Evolutionary conservation across 2,113 vertebrate species (phyloP).

Genomic region (Ptychochromis oligacanthus): DNA sequence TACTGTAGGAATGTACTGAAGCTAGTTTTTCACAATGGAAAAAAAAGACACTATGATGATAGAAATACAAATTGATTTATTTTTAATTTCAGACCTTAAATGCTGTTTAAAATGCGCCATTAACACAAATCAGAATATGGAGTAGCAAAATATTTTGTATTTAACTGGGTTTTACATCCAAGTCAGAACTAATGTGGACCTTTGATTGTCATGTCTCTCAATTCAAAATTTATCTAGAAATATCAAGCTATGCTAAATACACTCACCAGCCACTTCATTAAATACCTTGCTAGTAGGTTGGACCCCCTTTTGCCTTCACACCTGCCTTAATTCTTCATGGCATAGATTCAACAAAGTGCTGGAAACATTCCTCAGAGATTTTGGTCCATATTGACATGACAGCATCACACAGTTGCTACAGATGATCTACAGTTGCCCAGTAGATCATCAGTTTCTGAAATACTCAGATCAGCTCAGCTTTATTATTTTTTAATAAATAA

Average conservation of each 20-base stretch:
- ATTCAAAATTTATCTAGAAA: neutral
- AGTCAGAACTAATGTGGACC: too few species aligned
- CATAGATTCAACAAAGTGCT: neutral
- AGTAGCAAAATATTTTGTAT: neutral
- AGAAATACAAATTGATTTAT: too few species aligned
- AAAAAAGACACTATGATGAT: too few species aligned
- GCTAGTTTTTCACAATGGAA: too few species aligned
- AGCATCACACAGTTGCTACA: neutral
- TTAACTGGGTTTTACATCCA: neutral
- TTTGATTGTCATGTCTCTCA: neutral
- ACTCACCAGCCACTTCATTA: too few species aligned
- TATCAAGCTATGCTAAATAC: too few species aligned
- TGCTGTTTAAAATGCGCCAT: neutral
- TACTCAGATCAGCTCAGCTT: too few species aligned
- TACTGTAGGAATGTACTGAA: too few species aligned
- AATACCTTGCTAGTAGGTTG: neutral
- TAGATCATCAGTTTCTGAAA: too few species aligned
- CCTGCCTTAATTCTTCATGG: neutral
- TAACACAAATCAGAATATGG: neutral
- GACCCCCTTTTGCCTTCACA: neutral
- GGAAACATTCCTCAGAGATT: neutral
- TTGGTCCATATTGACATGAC: neutral
- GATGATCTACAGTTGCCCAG: too few species aligned
- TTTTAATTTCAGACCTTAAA: neutral
- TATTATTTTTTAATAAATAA: too few species aligned